Evolutionary conservation across 2,113 vertebrate genomes (phyloP).

Genomic region (Arothron firmamentum): DNA sequence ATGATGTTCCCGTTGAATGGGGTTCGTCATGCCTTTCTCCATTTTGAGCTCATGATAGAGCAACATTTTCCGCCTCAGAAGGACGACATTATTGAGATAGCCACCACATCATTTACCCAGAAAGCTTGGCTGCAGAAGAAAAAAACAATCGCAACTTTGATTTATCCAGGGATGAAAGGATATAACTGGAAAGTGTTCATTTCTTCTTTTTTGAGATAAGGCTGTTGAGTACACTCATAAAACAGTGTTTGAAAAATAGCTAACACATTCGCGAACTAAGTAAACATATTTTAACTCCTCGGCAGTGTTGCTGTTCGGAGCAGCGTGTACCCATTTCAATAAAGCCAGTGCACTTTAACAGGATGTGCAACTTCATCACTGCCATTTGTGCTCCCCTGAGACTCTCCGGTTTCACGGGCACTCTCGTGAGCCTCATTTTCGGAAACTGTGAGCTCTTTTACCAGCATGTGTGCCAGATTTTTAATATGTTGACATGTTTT

Average conservation of each 20-base stretch:
- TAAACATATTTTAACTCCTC: not conserved
- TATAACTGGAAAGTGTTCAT: not conserved
- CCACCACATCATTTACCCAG: not conserved
- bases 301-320: conserved; percentile 8
- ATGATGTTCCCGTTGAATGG: conserved; percentile 11
- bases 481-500: too few species aligned
- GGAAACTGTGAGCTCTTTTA: conserved; percentile 46
- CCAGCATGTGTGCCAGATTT: conserved; percentile 56
- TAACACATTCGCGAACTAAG: not conserved
- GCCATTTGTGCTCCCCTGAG: conserved; percentile 46
- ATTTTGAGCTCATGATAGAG: conserved; percentile 10
- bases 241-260: not conserved
- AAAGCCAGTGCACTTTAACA: conserved; percentile 33
- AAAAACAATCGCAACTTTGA: not conserved
- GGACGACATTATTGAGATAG: conserved; percentile 2
- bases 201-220: not conserved
- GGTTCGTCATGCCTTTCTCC: conserved; percentile 5
- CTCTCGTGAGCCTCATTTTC: conserved; percentile 53
- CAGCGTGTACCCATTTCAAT: conserved; percentile 13
- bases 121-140: not conserved
- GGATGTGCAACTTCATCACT: conserved; percentile 41
- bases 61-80: conserved; percentile 1
- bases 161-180: not conserved
- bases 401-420: conserved; percentile 48
- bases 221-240: not conserved